Evolutionary conservation across 1,140 invertebrate genomes (phyloP), one percentile per base, ranked within the genome.

Genomic region (Tribolium castaneum): DNA sequence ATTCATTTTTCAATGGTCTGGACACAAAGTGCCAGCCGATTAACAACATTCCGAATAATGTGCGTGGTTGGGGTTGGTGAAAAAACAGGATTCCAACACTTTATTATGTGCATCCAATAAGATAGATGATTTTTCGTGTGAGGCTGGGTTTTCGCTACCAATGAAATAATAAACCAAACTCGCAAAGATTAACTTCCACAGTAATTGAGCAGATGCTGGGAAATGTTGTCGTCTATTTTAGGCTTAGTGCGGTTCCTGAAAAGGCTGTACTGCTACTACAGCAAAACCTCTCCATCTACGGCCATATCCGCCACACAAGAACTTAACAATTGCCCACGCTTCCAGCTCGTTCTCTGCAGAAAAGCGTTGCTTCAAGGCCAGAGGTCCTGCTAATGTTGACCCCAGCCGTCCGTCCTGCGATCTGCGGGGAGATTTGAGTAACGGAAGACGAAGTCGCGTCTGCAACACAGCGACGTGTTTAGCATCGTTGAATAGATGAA

Each of bases 331-430:
- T 19, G 51, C 16, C 73, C 35, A 56, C 56, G 13, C 56, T 75
- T 62, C 12, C 22, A 62, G 10, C n/a, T 34, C 52, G 51, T 19
- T 19, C 74, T 35, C 54, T 75, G 52, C 52, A 19, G 16, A 19
- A 19, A 19, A 19, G 16, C 13, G 51, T 75, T 75, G 16, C 16
- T 75, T n/a, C 74, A 75, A 75, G 74, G 74, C 74, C 54, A 75
- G 13, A 75, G 74, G 74, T 75, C 74, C 74, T 62, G 22, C 50
- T 75, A 50, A 30, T 50, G 74, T 75, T 75, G 74, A 75, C 74
- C 74, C 74, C 74, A 39, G 35, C 74, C 16, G 16, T 19, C 74
- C 16, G 16, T 19, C 16, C 16, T 19, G 16, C 16, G 16, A 19
- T 19, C 16, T 19, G 16, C 54, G 39, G 54, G 70, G 49, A 73